phyloP scores from a whole-genome alignment of 2,113 vertebrate species.

The Scatophagus argus region DNA sequence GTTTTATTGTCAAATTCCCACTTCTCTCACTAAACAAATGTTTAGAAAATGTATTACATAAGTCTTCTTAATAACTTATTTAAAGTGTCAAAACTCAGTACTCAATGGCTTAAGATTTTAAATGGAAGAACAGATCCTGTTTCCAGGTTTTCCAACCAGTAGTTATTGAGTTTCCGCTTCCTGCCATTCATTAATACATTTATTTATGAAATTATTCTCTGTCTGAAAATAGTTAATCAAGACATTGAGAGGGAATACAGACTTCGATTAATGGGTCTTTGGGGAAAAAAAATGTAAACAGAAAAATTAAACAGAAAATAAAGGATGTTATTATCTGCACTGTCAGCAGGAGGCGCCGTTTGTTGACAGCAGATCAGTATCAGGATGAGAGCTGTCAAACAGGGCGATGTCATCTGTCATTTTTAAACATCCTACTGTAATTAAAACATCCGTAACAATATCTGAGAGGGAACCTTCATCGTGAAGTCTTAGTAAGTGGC shows the following conservation, averaged over 20 bases:
- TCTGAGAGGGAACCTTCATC: not conserved
- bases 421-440: not conserved
- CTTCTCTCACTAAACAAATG: not conserved
- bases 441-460: constrained; percentile 16
- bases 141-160: constrained; percentile 44
- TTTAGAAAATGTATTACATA: not conserved
- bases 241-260: not conserved
- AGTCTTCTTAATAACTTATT: too few relatives aligned
- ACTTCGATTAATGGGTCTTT: not conserved
- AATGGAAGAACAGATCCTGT: not conserved
- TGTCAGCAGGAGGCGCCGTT: constrained; percentile 44
- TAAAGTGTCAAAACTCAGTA: too few relatives aligned
- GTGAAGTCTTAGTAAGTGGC: constrained; percentile 22
- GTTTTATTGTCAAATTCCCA: too few relatives aligned
- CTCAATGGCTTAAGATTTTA: too few relatives aligned
- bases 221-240: not conserved
- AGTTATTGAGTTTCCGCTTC: constrained; percentile 51
- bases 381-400: not conserved
- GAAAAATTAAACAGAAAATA: not conserved
- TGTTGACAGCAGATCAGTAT: constrained; percentile 16
- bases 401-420: constrained; percentile 49
- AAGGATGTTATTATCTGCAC: accelerated
- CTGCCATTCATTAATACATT: constrained; percentile 22
- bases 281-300: not conserved
- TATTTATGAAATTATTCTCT: not conserved